These are phyloP conservation scores for Numida meleagris DNA, from an alignment of 2,113 vertebrate species.

Conservation along the genomic window DNA sequence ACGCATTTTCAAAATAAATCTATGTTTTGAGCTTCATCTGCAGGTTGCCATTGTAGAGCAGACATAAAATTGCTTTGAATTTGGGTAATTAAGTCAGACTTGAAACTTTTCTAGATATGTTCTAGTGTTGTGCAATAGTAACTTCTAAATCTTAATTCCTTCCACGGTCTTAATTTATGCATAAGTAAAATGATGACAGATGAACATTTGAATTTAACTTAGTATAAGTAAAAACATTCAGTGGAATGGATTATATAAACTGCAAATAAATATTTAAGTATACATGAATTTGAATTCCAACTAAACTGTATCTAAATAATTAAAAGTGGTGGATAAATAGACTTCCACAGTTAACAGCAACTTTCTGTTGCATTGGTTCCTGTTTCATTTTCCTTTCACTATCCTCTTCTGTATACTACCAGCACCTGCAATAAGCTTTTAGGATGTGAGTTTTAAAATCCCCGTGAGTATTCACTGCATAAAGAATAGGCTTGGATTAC, in stretches of 20 bases:
- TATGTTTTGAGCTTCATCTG: background rate
- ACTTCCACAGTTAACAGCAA: background rate
- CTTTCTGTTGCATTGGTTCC: background rate
- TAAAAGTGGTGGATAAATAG: background rate
- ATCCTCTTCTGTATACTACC: background rate
- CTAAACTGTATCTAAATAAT: background rate
- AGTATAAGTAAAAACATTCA: background rate
- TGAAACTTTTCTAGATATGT: background rate
- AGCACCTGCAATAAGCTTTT: background rate
- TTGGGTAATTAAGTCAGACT: background rate
- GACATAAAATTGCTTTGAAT: background rate
- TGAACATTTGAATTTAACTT: background rate
- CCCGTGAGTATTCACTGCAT: background rate
- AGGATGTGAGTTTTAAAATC: background rate
- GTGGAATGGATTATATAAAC: background rate
- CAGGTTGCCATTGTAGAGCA: background rate
- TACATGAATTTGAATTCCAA: background rate
- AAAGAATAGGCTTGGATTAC: background rate
- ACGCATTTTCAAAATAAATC: background rate
- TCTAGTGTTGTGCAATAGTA: background rate
- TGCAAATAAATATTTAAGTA: background rate
- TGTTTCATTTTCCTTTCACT: background rate
- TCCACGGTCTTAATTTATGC: background rate
- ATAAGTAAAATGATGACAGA: background rate
- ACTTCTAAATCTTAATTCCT: background rate